Evolutionary conservation across 2,113 vertebrate genomes (phyloP).

Genomic region (Lampris incognitus): DNA sequence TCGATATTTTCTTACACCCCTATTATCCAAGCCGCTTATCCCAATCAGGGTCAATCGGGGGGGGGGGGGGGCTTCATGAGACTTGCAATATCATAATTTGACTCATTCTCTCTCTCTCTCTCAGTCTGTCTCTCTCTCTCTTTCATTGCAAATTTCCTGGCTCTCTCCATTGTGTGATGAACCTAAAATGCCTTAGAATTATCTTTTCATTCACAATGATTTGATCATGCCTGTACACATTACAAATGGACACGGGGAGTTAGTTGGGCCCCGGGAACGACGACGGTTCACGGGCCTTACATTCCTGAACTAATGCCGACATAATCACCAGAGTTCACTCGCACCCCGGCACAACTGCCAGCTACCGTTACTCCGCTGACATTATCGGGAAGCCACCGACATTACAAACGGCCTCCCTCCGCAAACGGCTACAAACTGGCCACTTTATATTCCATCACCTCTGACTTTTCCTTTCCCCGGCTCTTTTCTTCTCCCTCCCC

Average conservation of each 20-base stretch:
- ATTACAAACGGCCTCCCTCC: conserved; percentile 59
- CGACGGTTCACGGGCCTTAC: conserved; percentile 54
- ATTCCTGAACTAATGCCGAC: conserved; percentile 76
- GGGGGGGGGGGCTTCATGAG: too few relatives aligned
- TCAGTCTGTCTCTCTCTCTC: neutral
- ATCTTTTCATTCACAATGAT: conserved; percentile 11
- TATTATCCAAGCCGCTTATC: too few relatives aligned
- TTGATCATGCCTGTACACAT: conserved; percentile 37
- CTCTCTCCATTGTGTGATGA: neutral
- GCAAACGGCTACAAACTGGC: conserved; percentile 62
- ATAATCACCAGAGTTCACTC: conserved; percentile 72
- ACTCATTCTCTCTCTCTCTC: conserved; percentile 15
- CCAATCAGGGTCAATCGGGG: too few relatives aligned
- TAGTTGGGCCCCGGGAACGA: conserved; percentile 50
- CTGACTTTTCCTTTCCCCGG: conserved; percentile 29
- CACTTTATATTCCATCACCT: conserved; percentile 78
- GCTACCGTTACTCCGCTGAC: conserved; percentile 68
- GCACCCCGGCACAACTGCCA: conserved; percentile 69
- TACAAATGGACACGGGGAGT: conserved; percentile 35
- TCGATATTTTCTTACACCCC: too few relatives aligned
- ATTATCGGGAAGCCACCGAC: conserved; percentile 74
- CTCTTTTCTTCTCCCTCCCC: conserved; percentile 31
- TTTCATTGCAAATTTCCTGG: neutral
- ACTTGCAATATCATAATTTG: too few relatives aligned
- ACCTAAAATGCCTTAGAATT: conserved; percentile 18